Evolutionary conservation across 2,797 vertebrate species (phyloP).

Genomic region (Clangula hyemalis): DNA sequence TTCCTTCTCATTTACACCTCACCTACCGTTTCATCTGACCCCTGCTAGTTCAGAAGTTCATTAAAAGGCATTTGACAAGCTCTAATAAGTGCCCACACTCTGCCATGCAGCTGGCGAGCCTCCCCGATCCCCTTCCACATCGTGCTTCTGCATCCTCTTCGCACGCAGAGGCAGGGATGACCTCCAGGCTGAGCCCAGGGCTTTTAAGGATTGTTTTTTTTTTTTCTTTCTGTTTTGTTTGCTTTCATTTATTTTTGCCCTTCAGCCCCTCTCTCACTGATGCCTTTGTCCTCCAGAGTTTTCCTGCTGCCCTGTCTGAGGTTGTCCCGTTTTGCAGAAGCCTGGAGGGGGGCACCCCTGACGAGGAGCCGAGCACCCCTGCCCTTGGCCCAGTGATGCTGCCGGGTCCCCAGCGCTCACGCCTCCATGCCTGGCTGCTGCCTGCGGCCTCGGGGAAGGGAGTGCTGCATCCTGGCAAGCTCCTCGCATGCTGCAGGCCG

Average conservation of each 20-base stretch:
- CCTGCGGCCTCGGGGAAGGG: not conserved
- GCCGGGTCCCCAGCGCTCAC: not conserved
- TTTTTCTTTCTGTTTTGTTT: not conserved
- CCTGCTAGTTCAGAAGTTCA: not conserved
- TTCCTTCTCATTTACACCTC: slow-evolving; percentile 24
- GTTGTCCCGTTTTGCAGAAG: not conserved
- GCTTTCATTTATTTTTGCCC: slow-evolving; percentile 7
- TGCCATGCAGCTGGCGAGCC: rapidly evolving
- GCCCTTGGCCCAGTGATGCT: rapidly evolving
- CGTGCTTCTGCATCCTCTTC: rapidly evolving
- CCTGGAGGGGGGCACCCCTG: not conserved
- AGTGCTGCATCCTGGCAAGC: not conserved
- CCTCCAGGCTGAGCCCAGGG: not conserved
- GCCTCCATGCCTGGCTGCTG: rapidly evolving
- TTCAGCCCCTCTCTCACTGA: not conserved
- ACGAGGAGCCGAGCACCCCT: not conserved
- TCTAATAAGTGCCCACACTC: not conserved
- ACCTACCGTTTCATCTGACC: not conserved
- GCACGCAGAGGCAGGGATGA: not conserved
- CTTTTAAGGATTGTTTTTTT: not conserved
- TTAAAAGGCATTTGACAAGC: slow-evolving; percentile 11
- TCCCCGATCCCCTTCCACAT: not conserved
- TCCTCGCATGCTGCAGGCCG: not conserved
- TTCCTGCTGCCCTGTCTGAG: not conserved
- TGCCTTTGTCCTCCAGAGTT: not conserved